Evolutionary conservation across 2,888 invertebrate genomes (phyloP).

Genomic region (Melanotus villosus): DNA sequence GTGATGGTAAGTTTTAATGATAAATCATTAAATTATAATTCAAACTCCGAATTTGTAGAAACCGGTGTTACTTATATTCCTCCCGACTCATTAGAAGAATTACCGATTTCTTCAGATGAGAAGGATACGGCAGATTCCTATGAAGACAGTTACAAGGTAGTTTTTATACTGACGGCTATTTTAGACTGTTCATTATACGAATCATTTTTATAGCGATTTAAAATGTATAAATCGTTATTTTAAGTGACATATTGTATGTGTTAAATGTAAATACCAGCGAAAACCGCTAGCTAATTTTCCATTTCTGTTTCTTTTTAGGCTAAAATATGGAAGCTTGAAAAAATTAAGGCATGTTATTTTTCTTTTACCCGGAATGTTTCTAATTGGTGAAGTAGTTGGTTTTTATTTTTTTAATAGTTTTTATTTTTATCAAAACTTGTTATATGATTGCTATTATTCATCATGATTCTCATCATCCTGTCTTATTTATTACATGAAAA

Average conservation of each 20-base stretch:
- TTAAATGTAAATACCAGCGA: constrained; percentile 10
- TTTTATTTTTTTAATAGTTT: constrained; percentile 19
- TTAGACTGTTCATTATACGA: background rate
- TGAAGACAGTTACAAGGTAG: constrained; percentile 63
- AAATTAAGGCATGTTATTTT: constrained; percentile 73
- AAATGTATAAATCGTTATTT: no score
- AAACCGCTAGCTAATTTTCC: constrained; percentile 51
- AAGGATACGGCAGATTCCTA: constrained; percentile 48
- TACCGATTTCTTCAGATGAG: constrained; percentile 58
- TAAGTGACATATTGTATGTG: constrained; percentile 9
- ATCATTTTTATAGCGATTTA: no score
- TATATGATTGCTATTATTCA: background rate
- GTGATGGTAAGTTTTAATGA: constrained; percentile 65
- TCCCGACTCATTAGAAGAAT: constrained; percentile 64
- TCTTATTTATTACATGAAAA: no score
- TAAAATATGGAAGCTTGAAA: constrained; percentile 73
- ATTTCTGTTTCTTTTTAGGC: constrained; percentile 69
- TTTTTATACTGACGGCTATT: background rate
- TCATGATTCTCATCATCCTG: no score
- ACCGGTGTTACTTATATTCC: constrained; percentile 71
- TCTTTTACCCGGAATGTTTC: constrained; percentile 40
- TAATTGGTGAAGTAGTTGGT: constrained; percentile 43
- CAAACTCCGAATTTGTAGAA: constrained; percentile 63
- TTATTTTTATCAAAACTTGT: background rate
- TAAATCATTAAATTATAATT: constrained; percentile 43